Evolutionary conservation across 2,888 invertebrate genomes (phyloP), one percentile per base, ranked within the genome.

Genomic region (Anthrax anthrax): DNA sequence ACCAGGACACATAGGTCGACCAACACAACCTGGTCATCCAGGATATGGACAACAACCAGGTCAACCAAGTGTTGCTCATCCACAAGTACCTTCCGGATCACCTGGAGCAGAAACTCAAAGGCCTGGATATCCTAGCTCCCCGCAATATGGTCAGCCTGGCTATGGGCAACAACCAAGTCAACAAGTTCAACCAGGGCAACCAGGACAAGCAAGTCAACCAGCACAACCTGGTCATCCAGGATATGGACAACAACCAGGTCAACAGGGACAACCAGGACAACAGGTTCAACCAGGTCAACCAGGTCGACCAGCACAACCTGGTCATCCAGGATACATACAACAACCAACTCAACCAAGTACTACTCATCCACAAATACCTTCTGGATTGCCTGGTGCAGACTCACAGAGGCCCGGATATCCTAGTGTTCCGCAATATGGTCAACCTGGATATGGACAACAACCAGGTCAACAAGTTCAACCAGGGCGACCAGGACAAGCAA

Each of bases 151-250:
- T n/a, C 12, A 14, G 10, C 38, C 44, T 12, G 39, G 39, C 3
- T 19, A 17, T 19, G 10, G 23, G 16, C 47, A 47, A 37, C 18
- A 37, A 8, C 8, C 23, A 23, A 14, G 36, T 9, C 37, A 36
- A 4, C 9, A 13, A 14, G 18, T n/a, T n/a, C 47, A 47, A 37
- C 39, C 44, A 18, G 47, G 47, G 1, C 32, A 36, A 18, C 19
- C 23, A n/a, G 44, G 44, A 37, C 18, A 37, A 8, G 4, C 23
- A 23, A 14, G 36, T 9, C 37, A 36, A 4, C 9, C 18, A 14
- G 18, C 13, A n/a, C 19, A 9, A 4, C 19, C 37, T 14, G 47
- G 44, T 14, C 44, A 17, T 43, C 46, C 0, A 2, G 12, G 5
- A 13, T 17, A 40, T 18, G 41, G 13, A 3, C 37, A 17, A 34